Base-by-base conservation (phyloP, 2,797 vertebrate species). In the Mormyrus hasselquistii region DNA sequence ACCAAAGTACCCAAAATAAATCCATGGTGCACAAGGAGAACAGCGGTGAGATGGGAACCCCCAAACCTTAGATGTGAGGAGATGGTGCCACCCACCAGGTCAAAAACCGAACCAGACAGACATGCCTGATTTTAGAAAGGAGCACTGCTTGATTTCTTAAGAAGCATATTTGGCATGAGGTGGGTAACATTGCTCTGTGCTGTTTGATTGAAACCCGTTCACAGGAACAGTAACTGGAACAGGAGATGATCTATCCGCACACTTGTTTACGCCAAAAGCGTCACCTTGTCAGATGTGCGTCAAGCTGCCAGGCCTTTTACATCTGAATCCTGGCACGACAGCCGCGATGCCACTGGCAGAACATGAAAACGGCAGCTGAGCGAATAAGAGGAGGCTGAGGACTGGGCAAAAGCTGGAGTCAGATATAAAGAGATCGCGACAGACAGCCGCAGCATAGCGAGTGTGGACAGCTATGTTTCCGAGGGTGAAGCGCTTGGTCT, bases 401-500 rank as follows among this genome's bases (percentile, higher is more conserved):
- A 19, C 4, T n/a, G 85, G 25, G 25, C 52, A 34, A 87, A 87
- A 14, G 52, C 53, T 29, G n/a, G 14, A 34, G 25, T 14, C 49
- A 16, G 52, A 55, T 19, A 55, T 38, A 16, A 55, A 57, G 52
- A 19, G 14, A 19, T 22, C 14, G 53, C 53, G 16, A 57, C 53
- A 34, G 53, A 87, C 50, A 38, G 29, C 29, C 50, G 2, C 85
- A 19, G 52, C 53, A 50, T 22, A 29, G 50, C 16, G 19, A 29
- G 14, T 87, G 34, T 2, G 14, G 50, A 83, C 79, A 10, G 84
- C n/a, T 52, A 55, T 86, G 49, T 34, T 34, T 4, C 47, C 82
- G 73, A 44, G 34, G 73, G 73, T 44, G 38, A 41, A 79, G 2
- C 16, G 16, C 5, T 79, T 90, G 84, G 90, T 90, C 91, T 89